These are phyloP conservation scores for Delichon dasypus DNA, from an alignment of 2,797 vertebrate genomes.

Conservation along the genomic window DNA sequence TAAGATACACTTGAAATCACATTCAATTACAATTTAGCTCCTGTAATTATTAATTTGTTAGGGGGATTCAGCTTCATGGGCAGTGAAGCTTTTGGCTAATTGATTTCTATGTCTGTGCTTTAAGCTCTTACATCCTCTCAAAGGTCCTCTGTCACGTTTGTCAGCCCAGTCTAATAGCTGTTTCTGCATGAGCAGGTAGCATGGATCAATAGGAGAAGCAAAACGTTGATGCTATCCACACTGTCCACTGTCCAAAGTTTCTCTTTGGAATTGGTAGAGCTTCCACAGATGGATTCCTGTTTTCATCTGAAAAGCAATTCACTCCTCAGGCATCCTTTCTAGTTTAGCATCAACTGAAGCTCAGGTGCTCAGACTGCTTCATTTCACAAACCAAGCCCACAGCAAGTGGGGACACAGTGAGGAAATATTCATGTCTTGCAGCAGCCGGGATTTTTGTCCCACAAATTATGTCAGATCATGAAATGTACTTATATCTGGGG, in stretches of 20 bases:
- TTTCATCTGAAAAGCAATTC: not conserved
- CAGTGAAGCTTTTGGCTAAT: not conserved
- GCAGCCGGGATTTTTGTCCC: not conserved
- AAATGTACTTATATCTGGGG: not conserved
- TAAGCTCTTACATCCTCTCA: not conserved
- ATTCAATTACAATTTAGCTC: not conserved
- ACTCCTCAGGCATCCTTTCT: not conserved
- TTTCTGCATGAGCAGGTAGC: not conserved
- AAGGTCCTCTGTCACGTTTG: not conserved
- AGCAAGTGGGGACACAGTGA: not conserved
- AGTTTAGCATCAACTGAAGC: not conserved
- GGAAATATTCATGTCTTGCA: not conserved
- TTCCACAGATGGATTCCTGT: not conserved
- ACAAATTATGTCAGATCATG: not conserved
- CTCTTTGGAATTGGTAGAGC: not conserved
- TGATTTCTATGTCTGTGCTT: not conserved
- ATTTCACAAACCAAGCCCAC: not conserved
- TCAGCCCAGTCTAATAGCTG: not conserved
- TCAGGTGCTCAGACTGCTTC: not conserved
- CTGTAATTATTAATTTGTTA: not conserved
- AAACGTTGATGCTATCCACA: not conserved
- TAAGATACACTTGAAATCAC: not conserved
- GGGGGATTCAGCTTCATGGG: not conserved
- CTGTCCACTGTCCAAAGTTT: not conserved
- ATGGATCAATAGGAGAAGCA: not conserved